Percentiles rank a stretch among this genome's conserved stretches.
phyloP scores from a whole-genome alignment of 2,797 vertebrate genomes.

The Mus spretus region DNA sequence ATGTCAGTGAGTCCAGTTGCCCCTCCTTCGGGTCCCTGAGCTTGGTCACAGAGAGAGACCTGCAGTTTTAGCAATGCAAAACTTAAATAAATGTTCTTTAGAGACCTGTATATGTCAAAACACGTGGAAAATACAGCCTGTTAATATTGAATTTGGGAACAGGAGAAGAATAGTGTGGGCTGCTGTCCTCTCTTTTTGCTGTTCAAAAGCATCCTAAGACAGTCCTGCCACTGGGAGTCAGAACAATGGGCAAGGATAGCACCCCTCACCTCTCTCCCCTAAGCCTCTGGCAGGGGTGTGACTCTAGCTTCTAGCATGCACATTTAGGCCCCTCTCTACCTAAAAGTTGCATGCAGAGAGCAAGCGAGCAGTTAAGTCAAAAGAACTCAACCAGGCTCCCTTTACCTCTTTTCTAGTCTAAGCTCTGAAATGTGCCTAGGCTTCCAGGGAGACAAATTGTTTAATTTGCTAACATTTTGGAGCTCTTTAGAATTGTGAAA shows the following conservation, averaged over 20 bases:
- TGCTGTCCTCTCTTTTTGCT: not conserved
- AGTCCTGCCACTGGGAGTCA: not conserved
- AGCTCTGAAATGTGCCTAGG: not conserved
- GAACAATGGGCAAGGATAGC: not conserved
- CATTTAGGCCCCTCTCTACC: accelerated
- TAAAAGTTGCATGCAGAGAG: not conserved
- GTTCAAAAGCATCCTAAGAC: not conserved
- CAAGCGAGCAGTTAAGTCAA: not conserved
- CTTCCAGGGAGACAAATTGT: slow-evolving; percentile 10
- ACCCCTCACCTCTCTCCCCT: not conserved
- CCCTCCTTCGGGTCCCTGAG: not conserved
- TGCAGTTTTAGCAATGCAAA: slow-evolving; percentile 24
- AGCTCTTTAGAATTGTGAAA: not conserved
- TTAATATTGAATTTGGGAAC: slow-evolving; percentile 36
- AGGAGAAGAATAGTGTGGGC: too few species aligned
- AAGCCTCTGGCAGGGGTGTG: not conserved
- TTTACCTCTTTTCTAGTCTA: not conserved
- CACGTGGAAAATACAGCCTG: not conserved
- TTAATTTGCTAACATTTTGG: slow-evolving; percentile 53
- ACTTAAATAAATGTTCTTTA: slow-evolving; percentile 58
- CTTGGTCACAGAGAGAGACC: slow-evolving; percentile 49
- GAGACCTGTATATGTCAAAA: not conserved
- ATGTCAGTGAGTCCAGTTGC: slow-evolving; percentile 16
- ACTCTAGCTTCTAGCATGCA: too few species aligned
- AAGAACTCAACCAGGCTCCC: not conserved